Evolutionary conservation across 2,888 invertebrate species (phyloP), one percentile per base, ranked within the genome.

Genomic region (Encarsia formosa): DNA sequence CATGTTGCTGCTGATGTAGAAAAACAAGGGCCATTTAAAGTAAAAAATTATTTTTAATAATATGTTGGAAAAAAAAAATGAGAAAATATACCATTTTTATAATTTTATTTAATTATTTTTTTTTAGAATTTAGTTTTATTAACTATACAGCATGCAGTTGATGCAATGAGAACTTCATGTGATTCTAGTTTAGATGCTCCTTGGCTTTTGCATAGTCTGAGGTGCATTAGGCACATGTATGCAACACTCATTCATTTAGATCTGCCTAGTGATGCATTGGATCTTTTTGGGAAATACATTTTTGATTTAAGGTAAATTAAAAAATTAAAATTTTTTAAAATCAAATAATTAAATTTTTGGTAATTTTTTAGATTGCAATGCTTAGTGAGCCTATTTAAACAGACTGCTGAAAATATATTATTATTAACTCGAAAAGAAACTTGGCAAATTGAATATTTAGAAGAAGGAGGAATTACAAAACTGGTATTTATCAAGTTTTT

Each of bases 361-460:
- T 44, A 11, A 41, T 49, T 55, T 59, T 58, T 24, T 58, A 78
- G 79, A 59, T 79, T 91, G 49, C 87, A 91, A 71, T 92, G 93
- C 61, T 86, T 95, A 79, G 81, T 84, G 8, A 86, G 87, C 55
- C 81, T 94, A 59, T 85, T 96, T 51, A 88, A 88, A 65, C 88
- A 92, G 65, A 86, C 92, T 1, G 86, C 86, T 16, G 86, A 87
- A 58, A 87, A 87, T 60, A 84, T 91, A 26, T 83, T 84, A 63
- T 80, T 81, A 24, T 75, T 93, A 19, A 79, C 79, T 19, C 82
- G 82, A 26, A 81, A 81, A 60, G 96, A 96, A 77, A 87, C 83
- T 0, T 96, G 95, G 95, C 82, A 84, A 65, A 84, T 93, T 56
- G 88, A 89, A 60, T 86, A 89, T 67, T 84, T 85, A 64, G 87